These are phyloP conservation scores for Lithophane socia DNA, from an alignment of 2,888 invertebrate species.

Conservation along the genomic window DNA sequence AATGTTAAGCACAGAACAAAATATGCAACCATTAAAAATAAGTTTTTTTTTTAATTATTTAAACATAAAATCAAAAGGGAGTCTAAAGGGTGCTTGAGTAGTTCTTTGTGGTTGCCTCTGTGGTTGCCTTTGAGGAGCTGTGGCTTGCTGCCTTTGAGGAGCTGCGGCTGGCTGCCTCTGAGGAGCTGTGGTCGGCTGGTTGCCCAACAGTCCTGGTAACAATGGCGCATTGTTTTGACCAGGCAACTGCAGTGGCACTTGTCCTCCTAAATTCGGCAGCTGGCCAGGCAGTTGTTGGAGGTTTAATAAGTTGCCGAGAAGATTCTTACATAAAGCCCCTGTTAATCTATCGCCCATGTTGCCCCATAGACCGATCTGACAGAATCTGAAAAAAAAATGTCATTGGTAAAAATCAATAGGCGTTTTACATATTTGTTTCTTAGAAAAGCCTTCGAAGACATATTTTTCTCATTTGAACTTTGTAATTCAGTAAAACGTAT, in stretches of 20 bases:
- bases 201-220: constrained; percentile 40
- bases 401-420: neutral
- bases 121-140: constrained; percentile 39
- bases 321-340: constrained; percentile 88
- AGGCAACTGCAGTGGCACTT: constrained; percentile 26
- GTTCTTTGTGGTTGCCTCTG: constrained; percentile 48
- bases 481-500: too few relatives aligned
- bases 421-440: neutral
- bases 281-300: constrained; percentile 64
- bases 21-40: neutral
- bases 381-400: constrained; percentile 85
- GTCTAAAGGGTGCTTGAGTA: constrained; percentile 51
- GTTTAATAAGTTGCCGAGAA: constrained; percentile 79
- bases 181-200: constrained; percentile 32
- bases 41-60: neutral
- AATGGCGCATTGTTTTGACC: constrained; percentile 34
- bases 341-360: constrained; percentile 90
- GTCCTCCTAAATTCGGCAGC: constrained; percentile 51
- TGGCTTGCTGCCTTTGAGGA: constrained; percentile 32
- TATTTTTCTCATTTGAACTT: neutral
- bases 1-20: constrained; percentile 3
- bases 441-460: neutral
- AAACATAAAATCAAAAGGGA: constrained; percentile 67
- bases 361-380: constrained; percentile 93
- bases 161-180: constrained; percentile 32